Evolutionary conservation across 1,140 invertebrate species (phyloP), one percentile per base, ranked within the genome.

Genomic region (Penaeus chinensis): DNA sequence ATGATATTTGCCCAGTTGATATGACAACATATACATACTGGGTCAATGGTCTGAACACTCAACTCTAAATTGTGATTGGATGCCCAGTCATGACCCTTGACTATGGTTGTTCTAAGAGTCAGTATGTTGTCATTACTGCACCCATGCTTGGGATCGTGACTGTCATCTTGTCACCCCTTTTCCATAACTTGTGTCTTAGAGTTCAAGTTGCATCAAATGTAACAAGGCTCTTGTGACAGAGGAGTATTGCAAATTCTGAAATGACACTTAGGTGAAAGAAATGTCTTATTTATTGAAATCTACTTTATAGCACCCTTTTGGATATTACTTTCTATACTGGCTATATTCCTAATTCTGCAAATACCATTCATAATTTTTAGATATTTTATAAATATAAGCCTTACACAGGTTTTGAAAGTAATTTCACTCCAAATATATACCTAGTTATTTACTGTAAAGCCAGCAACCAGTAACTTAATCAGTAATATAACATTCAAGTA

Each of bases 201-300:
- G 27, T 74, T 32, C 27, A 74, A 74, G 61, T 82, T 82, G 24
- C 62, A 82, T 82, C 60, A 82, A 82, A 82, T 82, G 62, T 65
- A 32, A 82, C 80, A 20, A 42, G 37, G 22, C 60, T 65, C 60
- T 74, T 74, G 71, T 32, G 71, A 74, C 71, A 74, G 71, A 74
- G 27, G 27, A 74, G 27, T 27, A 74, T 82, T n/a, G 65, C 62
- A 82, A 37, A 82, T 82, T 82, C 80, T 82, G 80, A 82, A 82
- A 82, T 82, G 80, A 32, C 62, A 82, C 80, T 82, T 65, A 24
- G 32, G 61, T 32, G n/a, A 32, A 60, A 79, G 47, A 47, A 27
- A 32, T 74, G 27, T 74, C 42, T 54, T 54, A 54, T 54, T 54
- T 54, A 54, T 54, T 54, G 54, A 54, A 54, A 54, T 54, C 54